Evolutionary conservation across 2,797 vertebrate genomes (phyloP).

Genomic region (Valencia hispanica): DNA sequence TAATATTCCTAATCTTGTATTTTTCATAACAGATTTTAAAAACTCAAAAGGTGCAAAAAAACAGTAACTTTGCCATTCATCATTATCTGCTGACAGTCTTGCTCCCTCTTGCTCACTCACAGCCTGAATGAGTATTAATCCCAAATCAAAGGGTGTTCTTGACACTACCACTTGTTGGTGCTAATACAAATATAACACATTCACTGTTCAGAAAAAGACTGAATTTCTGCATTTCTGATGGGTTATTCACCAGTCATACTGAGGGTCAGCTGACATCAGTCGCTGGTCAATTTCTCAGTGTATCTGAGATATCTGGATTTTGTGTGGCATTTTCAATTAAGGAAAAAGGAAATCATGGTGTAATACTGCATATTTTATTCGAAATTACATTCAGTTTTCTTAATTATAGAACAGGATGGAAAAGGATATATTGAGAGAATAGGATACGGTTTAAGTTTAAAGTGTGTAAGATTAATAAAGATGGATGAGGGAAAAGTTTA

Average conservation of each 20-base stretch:
- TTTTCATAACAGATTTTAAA: background rate
- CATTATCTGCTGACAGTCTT: background rate
- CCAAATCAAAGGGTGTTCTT: background rate
- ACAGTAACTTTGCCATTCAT: background rate
- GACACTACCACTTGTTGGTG: background rate
- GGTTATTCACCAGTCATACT: background rate
- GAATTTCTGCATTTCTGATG: background rate
- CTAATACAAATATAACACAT: background rate
- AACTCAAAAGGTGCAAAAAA: background rate
- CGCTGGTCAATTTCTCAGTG: background rate
- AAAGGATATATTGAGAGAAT: too few species aligned
- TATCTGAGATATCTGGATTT: background rate
- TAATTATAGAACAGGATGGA: background rate
- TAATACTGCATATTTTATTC: slow-evolving; percentile 13
- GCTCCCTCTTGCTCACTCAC: background rate
- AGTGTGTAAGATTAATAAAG: background rate
- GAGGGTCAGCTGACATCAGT: background rate
- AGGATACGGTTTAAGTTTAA: background rate
- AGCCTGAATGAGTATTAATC: background rate
- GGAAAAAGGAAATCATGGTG: slow-evolving; percentile 26
- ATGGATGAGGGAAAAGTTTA: background rate
- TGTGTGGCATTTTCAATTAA: slow-evolving; percentile 18
- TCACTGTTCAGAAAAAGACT: background rate
- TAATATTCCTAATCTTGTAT: background rate
- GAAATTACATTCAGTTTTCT: slow-evolving; percentile 20